These are phyloP conservation scores for Mythimna vitellina DNA, from an alignment of 2,888 invertebrate genomes.

Conservation along the genomic window DNA sequence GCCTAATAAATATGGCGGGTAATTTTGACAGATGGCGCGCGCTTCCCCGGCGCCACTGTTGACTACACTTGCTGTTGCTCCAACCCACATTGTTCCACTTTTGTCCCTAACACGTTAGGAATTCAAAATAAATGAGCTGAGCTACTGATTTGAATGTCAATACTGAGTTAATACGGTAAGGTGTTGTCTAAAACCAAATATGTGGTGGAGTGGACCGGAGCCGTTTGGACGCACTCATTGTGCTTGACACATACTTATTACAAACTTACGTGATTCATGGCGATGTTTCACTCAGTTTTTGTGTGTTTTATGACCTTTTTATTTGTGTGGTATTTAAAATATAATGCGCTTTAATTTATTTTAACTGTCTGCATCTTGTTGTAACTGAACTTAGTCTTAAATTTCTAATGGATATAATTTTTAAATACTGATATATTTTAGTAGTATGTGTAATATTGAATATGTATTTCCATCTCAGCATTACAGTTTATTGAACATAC, in stretches of 20 bases:
- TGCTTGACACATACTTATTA: slow-evolving; percentile 62
- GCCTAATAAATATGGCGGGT: slow-evolving; percentile 79
- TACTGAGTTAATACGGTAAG: slow-evolving; percentile 85
- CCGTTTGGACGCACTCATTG: slow-evolving; percentile 62
- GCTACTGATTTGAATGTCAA: slow-evolving; percentile 90
- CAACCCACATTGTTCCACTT: slow-evolving; percentile 85
- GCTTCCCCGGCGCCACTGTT: slow-evolving; percentile 87
- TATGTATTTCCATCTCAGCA: background rate
- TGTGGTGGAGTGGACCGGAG: slow-evolving; percentile 62
- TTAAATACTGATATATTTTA: background rate
- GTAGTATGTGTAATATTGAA: background rate
- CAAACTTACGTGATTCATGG: slow-evolving; percentile 63
- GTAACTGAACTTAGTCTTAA: slow-evolving; percentile 5
- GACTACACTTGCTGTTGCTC: slow-evolving; percentile 87
- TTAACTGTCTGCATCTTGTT: slow-evolving; percentile 41
- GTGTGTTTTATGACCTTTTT: slow-evolving; percentile 64
- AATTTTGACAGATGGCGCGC: slow-evolving; percentile 86
- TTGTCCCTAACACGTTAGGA: slow-evolving; percentile 84
- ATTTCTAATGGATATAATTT: background rate
- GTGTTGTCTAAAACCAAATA: slow-evolving; percentile 86
- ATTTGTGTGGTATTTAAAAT: slow-evolving; percentile 65
- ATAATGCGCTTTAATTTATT: slow-evolving; percentile 62
- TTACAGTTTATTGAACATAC: slow-evolving; percentile 24
- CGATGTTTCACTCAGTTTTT: slow-evolving; percentile 58
- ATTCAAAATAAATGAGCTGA: slow-evolving; percentile 86